Percentiles rank a stretch among this genome's conserved stretches.
Conservation (phyloP, 2,113 vertebrate genomes). For the Vulpes vulpes region DNA sequence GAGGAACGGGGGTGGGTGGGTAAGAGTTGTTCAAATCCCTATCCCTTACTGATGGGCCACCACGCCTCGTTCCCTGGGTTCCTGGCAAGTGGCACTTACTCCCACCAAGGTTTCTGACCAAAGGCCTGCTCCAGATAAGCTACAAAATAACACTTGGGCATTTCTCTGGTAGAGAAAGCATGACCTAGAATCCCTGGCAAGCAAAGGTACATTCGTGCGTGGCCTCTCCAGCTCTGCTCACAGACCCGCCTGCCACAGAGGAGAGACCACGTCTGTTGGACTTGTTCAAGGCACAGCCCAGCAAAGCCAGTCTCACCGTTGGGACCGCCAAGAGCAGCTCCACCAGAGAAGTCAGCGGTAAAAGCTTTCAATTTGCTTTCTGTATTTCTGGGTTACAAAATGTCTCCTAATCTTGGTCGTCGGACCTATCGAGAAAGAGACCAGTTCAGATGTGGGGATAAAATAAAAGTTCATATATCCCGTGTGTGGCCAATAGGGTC, state of each 20-base stretch:
- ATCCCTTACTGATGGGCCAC: neutral
- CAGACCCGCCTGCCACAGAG: neutral
- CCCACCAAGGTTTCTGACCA: too few relatives aligned
- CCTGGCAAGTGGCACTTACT: neutral
- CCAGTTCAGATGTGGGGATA: too few relatives aligned
- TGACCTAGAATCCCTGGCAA: neutral
- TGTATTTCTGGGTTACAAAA: conserved; percentile 91
- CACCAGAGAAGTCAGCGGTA: conserved; percentile 78
- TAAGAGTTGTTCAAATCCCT: neutral
- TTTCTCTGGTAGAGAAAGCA: neutral
- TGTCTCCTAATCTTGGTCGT: conserved; percentile 94
- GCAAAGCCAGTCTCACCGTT: neutral
- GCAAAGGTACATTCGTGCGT: rapidly evolving
- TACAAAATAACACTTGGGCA: neutral
- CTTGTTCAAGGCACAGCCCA: rapidly evolving
- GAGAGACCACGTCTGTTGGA: neutral
- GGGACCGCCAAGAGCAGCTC: neutral
- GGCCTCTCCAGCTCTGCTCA: neutral
- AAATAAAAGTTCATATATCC: too few relatives aligned
- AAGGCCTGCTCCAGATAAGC: neutral
- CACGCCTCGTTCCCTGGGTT: neutral
- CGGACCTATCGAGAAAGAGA: conserved; percentile 88
- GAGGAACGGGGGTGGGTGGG: too few relatives aligned
- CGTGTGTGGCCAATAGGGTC: rapidly evolving
- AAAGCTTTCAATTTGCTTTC: conserved; percentile 89